These are phyloP conservation scores for Aphelenchoides besseyi DNA, from an alignment of 1,140 invertebrate genomes.

Conservation along the genomic window DNA sequence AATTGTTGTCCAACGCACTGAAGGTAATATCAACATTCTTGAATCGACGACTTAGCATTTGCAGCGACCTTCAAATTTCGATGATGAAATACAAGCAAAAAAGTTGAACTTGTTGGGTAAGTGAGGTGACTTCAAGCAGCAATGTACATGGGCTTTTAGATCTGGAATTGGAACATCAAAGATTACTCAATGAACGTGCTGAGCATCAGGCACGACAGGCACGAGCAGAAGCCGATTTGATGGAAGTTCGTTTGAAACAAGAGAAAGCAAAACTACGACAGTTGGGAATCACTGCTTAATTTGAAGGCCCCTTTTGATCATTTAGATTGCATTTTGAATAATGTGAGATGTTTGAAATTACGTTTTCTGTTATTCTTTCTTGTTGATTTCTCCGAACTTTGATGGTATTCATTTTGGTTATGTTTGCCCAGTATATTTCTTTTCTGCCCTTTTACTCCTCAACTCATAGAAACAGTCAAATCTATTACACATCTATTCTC, in stretches of 20 bases:
- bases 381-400: too few species aligned
- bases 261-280: background rate
- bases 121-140: background rate
- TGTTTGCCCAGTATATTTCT: too few species aligned
- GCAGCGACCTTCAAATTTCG: slow-evolving; percentile 2
- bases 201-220: slow-evolving; percentile 8
- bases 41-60: background rate
- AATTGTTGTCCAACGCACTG: background rate
- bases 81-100: slow-evolving; percentile 14
- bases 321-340: too few species aligned
- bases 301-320: too few species aligned
- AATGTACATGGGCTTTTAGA: slow-evolving; percentile 2
- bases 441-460: too few species aligned
- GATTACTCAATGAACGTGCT: background rate
- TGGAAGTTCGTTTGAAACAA: slow-evolving; percentile 15
- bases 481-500: too few species aligned
- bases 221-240: slow-evolving; percentile 10
- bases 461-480: too few species aligned
- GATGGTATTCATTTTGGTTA: too few species aligned
- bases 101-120: slow-evolving; percentile 4
- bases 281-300: background rate
- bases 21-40: background rate
- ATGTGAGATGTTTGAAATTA: too few species aligned
- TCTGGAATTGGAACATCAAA: slow-evolving; percentile 14
- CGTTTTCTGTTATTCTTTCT: too few species aligned